phyloP scores from a whole-genome alignment of 1,140 invertebrate genomes.

The Drosophila kikkawai region DNA sequence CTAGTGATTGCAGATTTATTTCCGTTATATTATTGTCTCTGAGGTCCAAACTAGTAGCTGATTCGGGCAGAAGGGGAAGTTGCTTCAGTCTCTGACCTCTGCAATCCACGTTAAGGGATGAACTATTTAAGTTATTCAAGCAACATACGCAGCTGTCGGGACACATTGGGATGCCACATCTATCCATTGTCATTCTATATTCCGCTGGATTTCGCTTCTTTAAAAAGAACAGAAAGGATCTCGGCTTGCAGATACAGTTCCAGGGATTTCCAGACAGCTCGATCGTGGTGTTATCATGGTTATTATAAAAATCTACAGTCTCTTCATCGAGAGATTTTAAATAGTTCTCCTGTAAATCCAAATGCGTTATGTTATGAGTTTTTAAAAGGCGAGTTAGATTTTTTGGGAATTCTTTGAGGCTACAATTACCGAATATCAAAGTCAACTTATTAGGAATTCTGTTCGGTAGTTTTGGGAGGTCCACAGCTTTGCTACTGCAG shows the following conservation, averaged over 20 bases:
- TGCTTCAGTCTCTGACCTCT: not conserved
- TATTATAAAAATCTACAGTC: not conserved
- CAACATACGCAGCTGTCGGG: constrained; percentile 7
- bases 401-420: not conserved
- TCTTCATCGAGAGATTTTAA: not conserved
- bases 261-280: constrained; percentile 6
- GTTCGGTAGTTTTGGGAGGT: not conserved
- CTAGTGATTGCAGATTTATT: not conserved
- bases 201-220: not conserved
- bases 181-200: not conserved
- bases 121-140: not conserved
- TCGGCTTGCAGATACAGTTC: not conserved
- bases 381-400: not conserved
- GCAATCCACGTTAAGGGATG: constrained; percentile 10
- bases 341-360: not conserved
- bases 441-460: not conserved
- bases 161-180: constrained; percentile 2
- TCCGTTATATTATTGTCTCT: constrained; percentile 4
- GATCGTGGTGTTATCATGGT: not conserved
- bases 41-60: constrained; percentile 1
- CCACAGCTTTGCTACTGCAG: not conserved
- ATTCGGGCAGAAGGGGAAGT: not conserved
- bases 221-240: not conserved
- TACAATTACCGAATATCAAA: not conserved
- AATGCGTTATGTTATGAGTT: not conserved